Evolutionary conservation across 2,888 invertebrate genomes (phyloP), one percentile per base, ranked within the genome.

Genomic region (Drosophila longiperda): DNA sequence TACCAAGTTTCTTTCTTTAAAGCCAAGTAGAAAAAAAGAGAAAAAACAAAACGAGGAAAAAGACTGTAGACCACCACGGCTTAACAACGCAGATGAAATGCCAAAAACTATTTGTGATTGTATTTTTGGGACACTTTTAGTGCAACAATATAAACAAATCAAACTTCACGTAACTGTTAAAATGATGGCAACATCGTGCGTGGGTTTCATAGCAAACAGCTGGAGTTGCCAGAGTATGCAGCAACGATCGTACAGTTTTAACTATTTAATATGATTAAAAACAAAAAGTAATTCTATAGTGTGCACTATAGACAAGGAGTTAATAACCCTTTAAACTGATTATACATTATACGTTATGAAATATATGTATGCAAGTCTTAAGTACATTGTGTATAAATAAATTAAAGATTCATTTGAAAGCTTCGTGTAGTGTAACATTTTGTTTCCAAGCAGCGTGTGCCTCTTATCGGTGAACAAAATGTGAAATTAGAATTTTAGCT

Each of bases 381-480:
- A 40, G 33, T 70, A 63, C 36, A 54, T 26, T 55, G 54, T 50
- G 26, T 57, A n/a, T 20, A 34, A 38, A 29, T 50, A 20, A 59
- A 40, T 33, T 15, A 45, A 32, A 65, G 81, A 78, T 80, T 78
- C 65, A 72, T 72, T 77, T 59, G 26, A 80, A 62, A 62, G 54
- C 62, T 63, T 23, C 23, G 66, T 67, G 66, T 66, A 64, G 64
- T 63, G 66, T 63, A 42, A 70, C 70, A 58, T 45, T 75, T 52
- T 78, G 78, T 81, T 78, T 78, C 82, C 78, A 81, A 52, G 82
- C 78, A 60, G 45, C 45, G 38, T 53, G 33, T 67, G 40, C 42
- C 33, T 67, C 78, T 78, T 80, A 78, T 78, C 81, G 49, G 63
- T 29, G 0, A 20, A 55, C 50, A 20, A 66, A 66, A 76, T 77